These are phyloP conservation scores for Charaxes varanes DNA, from an alignment of 1,140 invertebrate genomes.

Conservation along the genomic window DNA sequence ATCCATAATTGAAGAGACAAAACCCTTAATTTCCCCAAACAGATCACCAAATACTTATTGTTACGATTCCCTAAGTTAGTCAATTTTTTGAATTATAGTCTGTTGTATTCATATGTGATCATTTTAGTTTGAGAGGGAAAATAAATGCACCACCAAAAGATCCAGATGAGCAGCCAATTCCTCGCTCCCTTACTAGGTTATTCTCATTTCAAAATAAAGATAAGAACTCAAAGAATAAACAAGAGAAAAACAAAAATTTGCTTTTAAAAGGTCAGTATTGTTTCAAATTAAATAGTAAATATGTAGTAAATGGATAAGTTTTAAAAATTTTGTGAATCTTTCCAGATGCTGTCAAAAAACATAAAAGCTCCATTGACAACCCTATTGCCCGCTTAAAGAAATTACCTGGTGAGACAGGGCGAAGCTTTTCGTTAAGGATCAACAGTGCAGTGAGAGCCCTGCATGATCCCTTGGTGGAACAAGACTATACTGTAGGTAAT, in stretches of 20 bases:
- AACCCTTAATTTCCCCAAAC: too few relatives aligned
- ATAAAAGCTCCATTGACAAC: conserved; percentile 19
- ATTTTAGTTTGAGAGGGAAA: conserved; percentile 77
- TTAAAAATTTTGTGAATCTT: conserved; percentile 4
- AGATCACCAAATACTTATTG: too few relatives aligned
- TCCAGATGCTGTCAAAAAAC: conserved; percentile 11
- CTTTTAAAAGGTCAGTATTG: conserved; percentile 2
- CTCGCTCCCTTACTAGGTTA: conserved; percentile 76
- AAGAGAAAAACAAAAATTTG: conserved; percentile 25
- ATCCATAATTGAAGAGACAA: too few relatives aligned
- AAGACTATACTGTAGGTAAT: neutral
- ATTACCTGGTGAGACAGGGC: conserved; percentile 47
- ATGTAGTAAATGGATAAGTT: too few relatives aligned
- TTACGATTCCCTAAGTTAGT: too few relatives aligned
- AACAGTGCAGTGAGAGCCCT: conserved; percentile 50
- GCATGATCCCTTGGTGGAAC: conserved; percentile 19
- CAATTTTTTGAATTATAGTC: too few relatives aligned
- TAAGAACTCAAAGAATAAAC: conserved; percentile 66
- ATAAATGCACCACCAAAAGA: conserved; percentile 80
- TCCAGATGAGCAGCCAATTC: conserved; percentile 79
- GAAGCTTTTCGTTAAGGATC: conserved; percentile 51
- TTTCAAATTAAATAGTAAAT: too few relatives aligned
- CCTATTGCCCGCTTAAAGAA: conserved; percentile 35
- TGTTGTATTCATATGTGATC: too few relatives aligned
- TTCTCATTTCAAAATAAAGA: conserved; percentile 75